These are phyloP conservation scores for Tragelaphus strepsiceros DNA, from an alignment of 2,113 vertebrate genomes.

Conservation along the genomic window DNA sequence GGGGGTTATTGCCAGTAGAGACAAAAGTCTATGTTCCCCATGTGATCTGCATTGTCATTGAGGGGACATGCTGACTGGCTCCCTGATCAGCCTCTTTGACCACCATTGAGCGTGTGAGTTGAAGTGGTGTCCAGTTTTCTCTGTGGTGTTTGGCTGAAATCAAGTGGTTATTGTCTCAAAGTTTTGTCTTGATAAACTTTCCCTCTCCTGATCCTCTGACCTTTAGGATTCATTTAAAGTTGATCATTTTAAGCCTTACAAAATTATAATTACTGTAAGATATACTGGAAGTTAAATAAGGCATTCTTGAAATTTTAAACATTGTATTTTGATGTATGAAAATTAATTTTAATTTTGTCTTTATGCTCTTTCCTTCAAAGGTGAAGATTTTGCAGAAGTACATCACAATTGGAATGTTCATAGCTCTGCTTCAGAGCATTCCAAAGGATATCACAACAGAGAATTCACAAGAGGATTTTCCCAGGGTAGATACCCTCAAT, in stretches of 20 bases:
- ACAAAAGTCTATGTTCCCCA: neutral
- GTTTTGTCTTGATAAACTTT: neutral
- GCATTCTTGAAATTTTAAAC: neutral
- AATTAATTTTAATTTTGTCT: neutral
- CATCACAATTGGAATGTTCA: conserved; percentile 67
- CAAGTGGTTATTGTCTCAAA: neutral
- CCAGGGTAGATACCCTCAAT: conserved; percentile 31
- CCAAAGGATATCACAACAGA: conserved; percentile 63
- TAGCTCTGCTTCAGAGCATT: conserved; percentile 30
- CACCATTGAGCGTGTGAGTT: neutral
- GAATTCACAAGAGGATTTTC: conserved; percentile 59
- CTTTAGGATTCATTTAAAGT: conserved; percentile 38
- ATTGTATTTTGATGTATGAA: neutral
- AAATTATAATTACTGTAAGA: neutral
- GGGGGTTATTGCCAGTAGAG: neutral
- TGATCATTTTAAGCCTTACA: neutral
- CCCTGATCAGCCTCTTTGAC: neutral
- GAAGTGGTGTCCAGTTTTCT: neutral
- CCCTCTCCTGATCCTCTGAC: neutral
- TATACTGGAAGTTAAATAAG: neutral
- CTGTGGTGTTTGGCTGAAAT: neutral
- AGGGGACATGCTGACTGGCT: neutral
- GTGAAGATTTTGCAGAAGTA: conserved; percentile 59
- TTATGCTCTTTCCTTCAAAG: conserved; percentile 37
- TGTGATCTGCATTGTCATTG: neutral